Conservation (phyloP, 2,113 vertebrate species). For the Callopanchax toddi region DNA sequence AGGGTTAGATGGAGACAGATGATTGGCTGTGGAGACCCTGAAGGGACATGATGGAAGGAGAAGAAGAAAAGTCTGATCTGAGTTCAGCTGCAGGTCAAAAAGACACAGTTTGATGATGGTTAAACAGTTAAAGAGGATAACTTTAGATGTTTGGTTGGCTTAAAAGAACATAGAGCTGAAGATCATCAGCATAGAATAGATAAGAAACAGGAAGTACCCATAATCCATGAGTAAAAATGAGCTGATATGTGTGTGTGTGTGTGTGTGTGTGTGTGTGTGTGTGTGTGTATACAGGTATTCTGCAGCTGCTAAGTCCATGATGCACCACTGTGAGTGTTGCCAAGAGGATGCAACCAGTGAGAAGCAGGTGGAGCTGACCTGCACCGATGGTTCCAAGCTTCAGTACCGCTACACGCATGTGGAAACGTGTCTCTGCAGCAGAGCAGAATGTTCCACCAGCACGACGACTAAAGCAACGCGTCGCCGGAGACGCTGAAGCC, state of each 20-base stretch:
- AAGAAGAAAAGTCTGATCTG: no score
- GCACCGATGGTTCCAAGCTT: conserved; percentile 71
- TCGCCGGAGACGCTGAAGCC: conserved; percentile 45
- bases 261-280: neutral
- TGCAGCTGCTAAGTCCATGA: conserved; percentile 73
- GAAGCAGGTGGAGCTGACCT: conserved; percentile 77
- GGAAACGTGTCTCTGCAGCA: conserved; percentile 79
- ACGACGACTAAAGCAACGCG: accelerated
- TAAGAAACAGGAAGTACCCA: no score
- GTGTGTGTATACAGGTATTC: conserved; percentile 86
- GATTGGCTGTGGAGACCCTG: no score
- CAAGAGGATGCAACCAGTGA: conserved; percentile 73
- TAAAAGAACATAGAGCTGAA: no score
- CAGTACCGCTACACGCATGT: conserved; percentile 74
- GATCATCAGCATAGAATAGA: no score
- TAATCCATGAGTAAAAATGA: no score
- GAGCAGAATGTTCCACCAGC: neutral
- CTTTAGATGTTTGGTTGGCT: no score
- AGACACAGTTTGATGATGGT: no score
- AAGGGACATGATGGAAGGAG: no score
- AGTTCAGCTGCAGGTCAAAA: no score
- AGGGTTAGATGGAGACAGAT: no score
- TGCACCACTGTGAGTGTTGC: conserved; percentile 85
- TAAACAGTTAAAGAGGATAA: no score
- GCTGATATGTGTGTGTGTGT: neutral